Base-by-base conservation (phyloP, 1,140 invertebrate species). In the Rhagoletis zephyria region DNA sequence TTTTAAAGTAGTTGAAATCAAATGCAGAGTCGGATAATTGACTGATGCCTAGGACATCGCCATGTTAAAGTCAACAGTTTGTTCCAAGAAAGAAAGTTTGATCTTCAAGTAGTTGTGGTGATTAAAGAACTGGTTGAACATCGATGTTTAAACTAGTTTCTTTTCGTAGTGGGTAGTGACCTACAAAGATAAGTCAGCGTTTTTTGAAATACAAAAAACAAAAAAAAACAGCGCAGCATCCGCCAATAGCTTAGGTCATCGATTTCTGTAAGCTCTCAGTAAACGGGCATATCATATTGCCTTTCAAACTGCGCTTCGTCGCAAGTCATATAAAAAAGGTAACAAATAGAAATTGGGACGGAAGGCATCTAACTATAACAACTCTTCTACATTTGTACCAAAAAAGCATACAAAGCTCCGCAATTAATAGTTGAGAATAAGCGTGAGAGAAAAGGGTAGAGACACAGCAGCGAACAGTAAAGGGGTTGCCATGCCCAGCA, bases 281-380 rank as follows among this genome's bases (percentile, higher is more conserved):
- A 74, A 74, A 74, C 45, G 56, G 74, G 56, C 48, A 56, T 56
- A 81, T 81, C 74, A 81, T 81, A n/a, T 81, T 56, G 74, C 48
- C 67, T 74, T 74, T 74, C 67, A 74, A 30, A 30, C 51, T 81
- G 74, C 5, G 45, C 74, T 30, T 30, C 30, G 56, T 81, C 56
- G 19, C 48, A 56, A 48, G 30, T 81, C 48, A 51, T n/a, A n/a
- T 56, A 56, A 81, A 45, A 81, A 81, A 56, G 56, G 16, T 14
- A n/a, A 63, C 16, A 74, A 74, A 48, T 74, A 63, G 7, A 12
- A 14, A 63, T 14, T 63, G 16, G 16, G 5, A 63, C 5, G 51
- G 10, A 30, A 74, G n/a, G 9, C 3, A 14, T 63, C 30, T 63
- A 14, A n/a, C 59, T 30, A 30, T 9, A 81, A 7, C 74, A 81